phyloP scores from a whole-genome alignment of 2,888 invertebrate genomes.

The Pherbina coryleti region DNA sequence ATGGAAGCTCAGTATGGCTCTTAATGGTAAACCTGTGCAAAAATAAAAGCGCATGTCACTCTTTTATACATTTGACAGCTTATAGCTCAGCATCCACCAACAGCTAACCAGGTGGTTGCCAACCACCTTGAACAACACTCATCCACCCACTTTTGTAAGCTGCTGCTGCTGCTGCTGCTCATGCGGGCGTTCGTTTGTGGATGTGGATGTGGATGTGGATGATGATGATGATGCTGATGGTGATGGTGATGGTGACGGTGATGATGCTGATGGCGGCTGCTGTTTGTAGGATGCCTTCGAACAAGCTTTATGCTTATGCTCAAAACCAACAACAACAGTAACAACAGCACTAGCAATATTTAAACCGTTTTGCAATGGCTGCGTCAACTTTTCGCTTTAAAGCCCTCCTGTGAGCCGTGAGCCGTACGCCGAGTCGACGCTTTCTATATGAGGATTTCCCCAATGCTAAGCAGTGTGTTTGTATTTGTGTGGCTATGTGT shows the following conservation, averaged over 20 bases:
- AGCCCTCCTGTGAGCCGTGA: conserved; percentile 29
- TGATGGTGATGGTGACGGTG: not conserved
- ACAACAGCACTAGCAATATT: not conserved
- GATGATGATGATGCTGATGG: not conserved
- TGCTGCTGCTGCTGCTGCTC: not conserved
- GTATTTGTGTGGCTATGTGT: not conserved
- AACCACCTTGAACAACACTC: not conserved
- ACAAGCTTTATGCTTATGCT: not conserved
- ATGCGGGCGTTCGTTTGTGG: conserved; percentile 20
- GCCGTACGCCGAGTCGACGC: conserved; percentile 20
- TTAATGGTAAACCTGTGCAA: conserved; percentile 39
- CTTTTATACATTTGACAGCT: conserved; percentile 34
- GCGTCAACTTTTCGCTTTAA: conserved; percentile 35
- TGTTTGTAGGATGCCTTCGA: conserved; percentile 8
- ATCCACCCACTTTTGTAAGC: not conserved
- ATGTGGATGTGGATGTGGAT: not conserved
- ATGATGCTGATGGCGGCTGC: not conserved
- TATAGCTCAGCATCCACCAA: not conserved
- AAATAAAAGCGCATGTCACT: conserved; percentile 45
- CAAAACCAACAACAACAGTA: conserved; percentile 7
- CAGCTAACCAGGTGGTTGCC: not conserved
- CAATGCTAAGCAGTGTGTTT: not conserved
- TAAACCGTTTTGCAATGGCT: conserved; percentile 23
- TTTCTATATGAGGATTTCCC: conserved; percentile 30
- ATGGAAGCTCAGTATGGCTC: conserved; percentile 32